These are phyloP conservation scores for Tineola bisselliella DNA, from an alignment of 2,888 invertebrate genomes.

Conservation along the genomic window DNA sequence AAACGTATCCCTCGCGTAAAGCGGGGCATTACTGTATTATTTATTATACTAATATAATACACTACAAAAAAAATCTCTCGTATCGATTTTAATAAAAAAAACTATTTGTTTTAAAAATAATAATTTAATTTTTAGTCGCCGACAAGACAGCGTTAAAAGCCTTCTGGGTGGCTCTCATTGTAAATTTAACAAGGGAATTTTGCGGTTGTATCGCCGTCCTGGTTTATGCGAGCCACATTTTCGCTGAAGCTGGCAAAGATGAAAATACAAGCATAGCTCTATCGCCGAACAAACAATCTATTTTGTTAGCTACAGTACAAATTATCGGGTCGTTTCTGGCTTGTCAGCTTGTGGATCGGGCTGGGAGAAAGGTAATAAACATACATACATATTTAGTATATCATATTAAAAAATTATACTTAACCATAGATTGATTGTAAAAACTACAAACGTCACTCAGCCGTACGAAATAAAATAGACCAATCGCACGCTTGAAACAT, in stretches of 20 bases:
- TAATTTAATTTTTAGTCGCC: constrained; percentile 39
- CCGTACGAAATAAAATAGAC: too few species aligned
- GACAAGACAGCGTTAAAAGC: constrained; percentile 51
- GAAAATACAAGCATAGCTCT: constrained; percentile 36
- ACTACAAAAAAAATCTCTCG: too few species aligned
- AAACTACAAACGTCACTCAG: too few species aligned
- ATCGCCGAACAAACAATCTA: constrained; percentile 54
- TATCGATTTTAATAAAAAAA: too few species aligned
- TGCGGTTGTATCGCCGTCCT: constrained; percentile 58
- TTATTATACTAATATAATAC: too few species aligned
- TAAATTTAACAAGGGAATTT: constrained; percentile 53
- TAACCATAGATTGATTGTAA: too few species aligned
- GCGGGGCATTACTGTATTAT: too few species aligned
- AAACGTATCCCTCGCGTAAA: too few species aligned
- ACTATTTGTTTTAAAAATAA: too few species aligned
- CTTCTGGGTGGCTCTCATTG: constrained; percentile 56
- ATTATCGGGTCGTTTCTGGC: constrained; percentile 55
- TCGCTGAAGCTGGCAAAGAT: constrained; percentile 41
- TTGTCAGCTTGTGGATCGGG: constrained; percentile 52
- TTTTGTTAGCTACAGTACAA: constrained; percentile 50
- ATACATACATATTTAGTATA: too few species aligned
- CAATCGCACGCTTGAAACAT: too few species aligned
- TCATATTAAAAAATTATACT: too few species aligned
- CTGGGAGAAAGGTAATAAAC: constrained; percentile 51
- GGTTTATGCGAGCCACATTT: constrained; percentile 58